A percentile compares a stretch with the other conserved stretches of the same genome.
Conservation (phyloP, 1,140 invertebrate species). For the Andricus grossulariae region DNA sequence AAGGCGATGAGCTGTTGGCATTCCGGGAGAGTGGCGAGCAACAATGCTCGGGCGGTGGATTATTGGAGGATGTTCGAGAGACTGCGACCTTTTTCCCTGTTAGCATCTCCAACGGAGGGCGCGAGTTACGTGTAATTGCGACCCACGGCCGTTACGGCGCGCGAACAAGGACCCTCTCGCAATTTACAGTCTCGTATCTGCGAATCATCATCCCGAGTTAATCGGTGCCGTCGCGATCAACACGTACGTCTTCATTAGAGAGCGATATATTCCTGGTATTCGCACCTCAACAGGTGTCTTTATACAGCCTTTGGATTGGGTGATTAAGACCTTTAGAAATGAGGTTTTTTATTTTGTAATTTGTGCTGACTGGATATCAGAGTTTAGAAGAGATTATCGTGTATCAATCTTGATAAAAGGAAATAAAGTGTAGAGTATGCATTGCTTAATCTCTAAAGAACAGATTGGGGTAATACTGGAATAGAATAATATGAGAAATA, state of each 20-base stretch:
- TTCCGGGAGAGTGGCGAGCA: not conserved
- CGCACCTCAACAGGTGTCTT: conserved; percentile 11
- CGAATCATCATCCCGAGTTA: conserved; percentile 39
- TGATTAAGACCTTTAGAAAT: no score
- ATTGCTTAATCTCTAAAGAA: no score
- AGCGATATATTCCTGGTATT: conserved; percentile 45
- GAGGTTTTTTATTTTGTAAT: no score
- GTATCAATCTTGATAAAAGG: no score
- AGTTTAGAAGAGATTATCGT: no score
- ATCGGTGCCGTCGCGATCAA: conserved; percentile 33
- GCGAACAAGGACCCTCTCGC: conserved; percentile 37
- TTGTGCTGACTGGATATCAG: no score
- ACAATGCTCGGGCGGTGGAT: conserved; percentile 21
- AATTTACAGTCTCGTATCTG: conserved; percentile 41
- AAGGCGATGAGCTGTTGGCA: not conserved
- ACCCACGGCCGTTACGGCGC: conserved; percentile 40
- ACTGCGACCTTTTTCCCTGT: conserved; percentile 38
- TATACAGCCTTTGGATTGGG: no score
- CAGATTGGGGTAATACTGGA: no score
- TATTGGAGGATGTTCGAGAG: conserved; percentile 27
- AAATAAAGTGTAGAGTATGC: no score
- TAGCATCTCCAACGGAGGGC: conserved; percentile 30
- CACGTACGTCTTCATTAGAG: conserved; percentile 51
- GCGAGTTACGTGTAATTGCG: conserved; percentile 27
- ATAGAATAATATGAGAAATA: no score